Evolutionary conservation across 2,113 vertebrate genomes (phyloP), one percentile per base, ranked within the genome.

Genomic region (Grallaria varia): DNA sequence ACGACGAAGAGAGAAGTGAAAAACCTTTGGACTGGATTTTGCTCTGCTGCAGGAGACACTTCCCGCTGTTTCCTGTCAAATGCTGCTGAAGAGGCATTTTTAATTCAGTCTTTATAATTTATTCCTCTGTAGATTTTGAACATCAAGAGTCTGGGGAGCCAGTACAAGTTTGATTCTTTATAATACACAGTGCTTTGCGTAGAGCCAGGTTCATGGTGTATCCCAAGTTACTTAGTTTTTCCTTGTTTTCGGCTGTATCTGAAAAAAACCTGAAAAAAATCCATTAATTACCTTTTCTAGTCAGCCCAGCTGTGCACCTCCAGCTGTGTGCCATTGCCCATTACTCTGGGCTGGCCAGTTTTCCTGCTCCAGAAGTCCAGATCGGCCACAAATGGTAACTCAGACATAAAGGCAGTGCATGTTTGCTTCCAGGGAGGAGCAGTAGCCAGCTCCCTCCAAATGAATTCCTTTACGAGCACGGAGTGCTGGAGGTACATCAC

Each of bases 381-480:
- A 71, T 74, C 81, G 91, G 81, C 75, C 74, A 84, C 60, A 69
- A 87, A 58, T 59, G 69, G 59, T 91, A 81, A 95, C 88, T 88
- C 84, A 95, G 68, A 40, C 45, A 21, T 81, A 44, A 75, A 59
- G 78, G 90, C 81, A 94, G 37, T 23, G 89, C 49, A 47, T 0
- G 0, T 75, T 92, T 95, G 78, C 86, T 62, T 87, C 89, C 90
- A 91, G 68, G 49, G 77, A 87, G 52, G 44, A 94, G 94, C 84
- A 68, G 93, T 85, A 92, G 95, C 90, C 90, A 92, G 86, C 89
- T 93, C 64, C 49, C 17, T 92, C 89, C 95, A 81, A 80, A 83
- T 77, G 67, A 91, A 93, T 96, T 77, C 64, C 92, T 91, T 95
- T 94, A 53, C 89, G 85, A 93, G 89, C 89, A 78, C 81, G 52